Evolutionary conservation across 30 jellyfish, hydroid and myxozoan species (phyloP), one percentile per base, ranked within the genome.

Genomic region (Hydractinia symbiolongicarpus): DNA sequence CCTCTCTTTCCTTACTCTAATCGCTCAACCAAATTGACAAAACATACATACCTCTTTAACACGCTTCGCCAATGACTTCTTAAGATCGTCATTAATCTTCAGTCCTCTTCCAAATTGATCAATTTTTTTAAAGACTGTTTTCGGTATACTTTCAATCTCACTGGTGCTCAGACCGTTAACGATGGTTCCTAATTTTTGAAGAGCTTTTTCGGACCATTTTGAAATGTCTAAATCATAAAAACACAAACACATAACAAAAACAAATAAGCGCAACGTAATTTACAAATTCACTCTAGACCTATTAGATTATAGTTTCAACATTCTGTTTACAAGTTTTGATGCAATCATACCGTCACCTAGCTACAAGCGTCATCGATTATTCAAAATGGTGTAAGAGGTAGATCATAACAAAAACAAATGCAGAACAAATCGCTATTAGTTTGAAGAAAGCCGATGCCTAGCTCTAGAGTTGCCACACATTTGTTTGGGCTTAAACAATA

Each of bases 201-300:
- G 73, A 51, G 77, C 90, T n/a, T 78, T 85, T 1, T 89, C 88
- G 67, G 88, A 58, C 96, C 96, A 89, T 70, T 81, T 78, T 84
- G 90, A 66, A 55, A 89, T 91, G 72, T 89, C 96, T 89, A 52
- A 4, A 54, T 17, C 54, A 54, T 52, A 14, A 61, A n/a, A 68
- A 20, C n/a, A 21, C 50, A 68, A 68, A 16, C 4, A 13, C 15
- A 58, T 58, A 11, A 58, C 15, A 17, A 16, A 19, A 17, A 73
- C 5, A 30, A 73, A 17, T n/a, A 73, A 50, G 78, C 4, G 21
- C 52, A 20, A 68, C 44, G 2, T 30, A 30, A 2, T 30, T 30
- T 30, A 30, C 44, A 30, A 30, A 30, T 2, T 30, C 44, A 30
- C 44, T 30, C 2, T 30, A 30, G 1, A 30, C 44, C 44, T 30